Base-by-base conservation (phyloP, 2,113 vertebrate species). In the Python bivittatus region DNA sequence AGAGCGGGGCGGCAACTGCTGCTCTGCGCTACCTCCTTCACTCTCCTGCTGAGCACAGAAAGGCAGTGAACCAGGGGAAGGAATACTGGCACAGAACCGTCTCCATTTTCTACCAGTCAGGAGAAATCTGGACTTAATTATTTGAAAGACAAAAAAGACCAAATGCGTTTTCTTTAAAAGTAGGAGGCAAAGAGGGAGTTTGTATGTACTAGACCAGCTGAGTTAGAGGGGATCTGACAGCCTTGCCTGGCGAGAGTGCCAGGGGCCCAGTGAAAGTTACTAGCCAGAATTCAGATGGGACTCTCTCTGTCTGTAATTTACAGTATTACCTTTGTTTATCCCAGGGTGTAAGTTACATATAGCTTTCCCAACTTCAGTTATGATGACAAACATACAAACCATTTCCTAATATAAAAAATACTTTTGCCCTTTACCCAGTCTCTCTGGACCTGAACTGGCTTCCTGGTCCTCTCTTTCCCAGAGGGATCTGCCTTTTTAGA, bases 111-210 rank as follows among this genome's bases (percentile, higher is more conserved):
- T 79, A 42, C 17, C 84, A 84, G 87, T 44, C 53, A 87, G 95
- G 94, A 94, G 92, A 96, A 97, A 95, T 96, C 95, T 95, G 95
- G 94, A 96, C 94, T 96, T 96, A 92, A 97, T 95, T 96, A 95
- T 92, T 95, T 94, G 88, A 95, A 96, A 89, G 94, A 96, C 91
- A 91, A 92, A 68, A 92, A 38, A 22, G 56, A 72, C 68, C 64
- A 48, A n/a, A 38, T 0, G 0, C 0, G 0, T 11, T 61, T 91
- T 94, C 92, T 93, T 88, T 11, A 93, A 92, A 94, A 93, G 48
- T 91, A 87, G 85, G 89, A 89, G 1, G 83, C 88, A 91, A 92
- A 93, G 89, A 85, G 93, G 84, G 84, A 90, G 87, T 94, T 88
- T 94, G 87, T 95, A 87, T 95, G 93, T 95, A 95, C 96, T 94